Evolutionary conservation across 2,888 invertebrate species (phyloP).

Genomic region (Himalopsyche tibetana): DNA sequence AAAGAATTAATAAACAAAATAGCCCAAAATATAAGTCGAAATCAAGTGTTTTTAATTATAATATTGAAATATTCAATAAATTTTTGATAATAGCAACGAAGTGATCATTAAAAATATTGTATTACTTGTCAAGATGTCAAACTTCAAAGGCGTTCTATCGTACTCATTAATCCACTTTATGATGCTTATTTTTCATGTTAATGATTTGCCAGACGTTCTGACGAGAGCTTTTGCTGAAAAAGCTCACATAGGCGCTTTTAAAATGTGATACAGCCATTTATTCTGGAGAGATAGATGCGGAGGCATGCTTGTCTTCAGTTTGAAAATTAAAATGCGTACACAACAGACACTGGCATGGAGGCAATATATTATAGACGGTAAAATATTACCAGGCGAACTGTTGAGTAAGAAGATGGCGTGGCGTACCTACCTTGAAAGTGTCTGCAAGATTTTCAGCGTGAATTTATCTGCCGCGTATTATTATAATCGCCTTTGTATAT

Average conservation of each 20-base stretch:
- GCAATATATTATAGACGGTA: constrained; percentile 31
- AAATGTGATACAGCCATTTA: constrained; percentile 34
- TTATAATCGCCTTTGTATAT: no score
- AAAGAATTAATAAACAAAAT: no score
- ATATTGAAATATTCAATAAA: no score
- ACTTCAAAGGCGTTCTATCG: neutral
- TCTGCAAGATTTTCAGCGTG: constrained; percentile 9
- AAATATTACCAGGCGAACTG: constrained; percentile 9
- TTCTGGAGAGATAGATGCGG: constrained; percentile 20
- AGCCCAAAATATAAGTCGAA: no score
- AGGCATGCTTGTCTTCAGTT: constrained; percentile 30
- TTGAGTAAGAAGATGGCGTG: neutral
- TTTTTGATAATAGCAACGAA: no score
- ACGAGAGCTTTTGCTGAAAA: constrained; percentile 5
- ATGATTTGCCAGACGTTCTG: constrained; percentile 28
- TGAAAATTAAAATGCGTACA: constrained; percentile 31
- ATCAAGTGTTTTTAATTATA: no score
- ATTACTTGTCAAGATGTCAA: neutral
- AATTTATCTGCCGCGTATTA: neutral
- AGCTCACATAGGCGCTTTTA: constrained; percentile 29
- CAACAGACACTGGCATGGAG: constrained; percentile 1
- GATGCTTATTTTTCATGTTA: constrained; percentile 25
- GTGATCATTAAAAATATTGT: no score
- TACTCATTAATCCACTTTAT: neutral
- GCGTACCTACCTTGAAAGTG: constrained; percentile 8